Base-by-base conservation (phyloP, 2,797 vertebrate genomes). In the Trachurus trachurus region DNA sequence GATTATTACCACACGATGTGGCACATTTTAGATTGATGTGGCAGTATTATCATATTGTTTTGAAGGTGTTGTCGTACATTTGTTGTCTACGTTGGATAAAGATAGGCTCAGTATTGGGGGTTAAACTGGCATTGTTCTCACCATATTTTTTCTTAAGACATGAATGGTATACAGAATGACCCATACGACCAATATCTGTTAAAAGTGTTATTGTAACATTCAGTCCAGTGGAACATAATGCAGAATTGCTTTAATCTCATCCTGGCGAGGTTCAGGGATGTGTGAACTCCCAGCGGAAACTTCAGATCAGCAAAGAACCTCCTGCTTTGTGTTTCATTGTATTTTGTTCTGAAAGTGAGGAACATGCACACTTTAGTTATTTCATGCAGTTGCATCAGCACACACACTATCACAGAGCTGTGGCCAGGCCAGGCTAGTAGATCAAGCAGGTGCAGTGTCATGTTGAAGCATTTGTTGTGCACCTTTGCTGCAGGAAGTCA, bases 121-220 rank as follows among this genome's bases (percentile, higher is more conserved):
- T 37, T 21, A 22, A 42, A 68, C 76, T 37, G 39, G 45, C 60
- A 42, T 58, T 29, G 9, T 47, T 68, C 34, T 70, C 9, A 61
- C 72, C 40, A 57, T 72, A 56, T 64, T 71, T 45, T 76, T 76
- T 76, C 76, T 56, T n/a, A 77, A 56, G 52, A 31, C 44, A 73
- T 50, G 6, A 31, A 44, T 47, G 26, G 62, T 50, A 8, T 11
- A 34, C 15, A 39, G 53, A 59, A 21, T 9, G 47, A 67, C 66
- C 54, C 19, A 45, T 59, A 26, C 19, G 16, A 8, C 19, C n/a
- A 53, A 15, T 21, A 22, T 22, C 6, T 54, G 16, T 44, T 62
- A 37, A 26, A 31, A 15, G 37, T 29, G 21, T 11, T 64, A 45
- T 19, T 56, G 47, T 13, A 70, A 62, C 2, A 22, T 60, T 56